Evolutionary conservation across 2,888 invertebrate genomes (phyloP), one percentile per base, ranked within the genome.

Genomic region (Drosophila heteroneura): DNA sequence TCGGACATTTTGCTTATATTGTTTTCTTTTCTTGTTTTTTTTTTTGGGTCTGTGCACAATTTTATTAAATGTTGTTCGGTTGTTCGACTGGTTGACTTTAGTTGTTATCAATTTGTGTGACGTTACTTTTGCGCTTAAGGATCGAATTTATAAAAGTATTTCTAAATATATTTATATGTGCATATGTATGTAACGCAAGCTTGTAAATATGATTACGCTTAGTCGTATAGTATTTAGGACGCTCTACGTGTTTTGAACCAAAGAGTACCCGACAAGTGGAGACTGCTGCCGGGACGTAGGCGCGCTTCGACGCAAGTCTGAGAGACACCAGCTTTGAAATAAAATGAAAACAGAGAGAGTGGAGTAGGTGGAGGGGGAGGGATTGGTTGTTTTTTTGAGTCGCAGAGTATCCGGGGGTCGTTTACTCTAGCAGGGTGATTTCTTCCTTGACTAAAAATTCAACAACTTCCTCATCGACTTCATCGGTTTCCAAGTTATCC

Each of bases 381-480:
- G 30, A 39, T 39, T 39, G 28, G 14, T 33, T 33, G 62, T 5
- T n/a, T 57, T 22, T 22, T 22, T 22, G 22, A 26, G 58, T n/a
- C 35, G 61, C 52, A 57, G 5, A 32, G 28, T 39, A 4, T 16
- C n/a, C 9, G 78, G 91, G 79, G 76, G 83, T 84, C 80, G 90
- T 88, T 85, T 96, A 97, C 95, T 97, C 97, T 92, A 97, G 94
- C 85, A 96, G 94, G 28, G 96, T 96, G 91, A 96, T 95, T 95
- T 99, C 98, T 95, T 99, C 98, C 95, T 98, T 98, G 93, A 99
- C 96, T 95, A 99, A 97, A 96, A 99, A 98, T 96, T 99, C 99
- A 92, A 99, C 97, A 92, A 97, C 95, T 95, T 99, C 99, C 93
- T 99, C 99, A 93, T 98, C 98, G 91, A 98, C 96, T 93, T 98